Evolutionary conservation across 2,797 vertebrate genomes (phyloP).

Genomic region (Calcarius lapponicus): DNA sequence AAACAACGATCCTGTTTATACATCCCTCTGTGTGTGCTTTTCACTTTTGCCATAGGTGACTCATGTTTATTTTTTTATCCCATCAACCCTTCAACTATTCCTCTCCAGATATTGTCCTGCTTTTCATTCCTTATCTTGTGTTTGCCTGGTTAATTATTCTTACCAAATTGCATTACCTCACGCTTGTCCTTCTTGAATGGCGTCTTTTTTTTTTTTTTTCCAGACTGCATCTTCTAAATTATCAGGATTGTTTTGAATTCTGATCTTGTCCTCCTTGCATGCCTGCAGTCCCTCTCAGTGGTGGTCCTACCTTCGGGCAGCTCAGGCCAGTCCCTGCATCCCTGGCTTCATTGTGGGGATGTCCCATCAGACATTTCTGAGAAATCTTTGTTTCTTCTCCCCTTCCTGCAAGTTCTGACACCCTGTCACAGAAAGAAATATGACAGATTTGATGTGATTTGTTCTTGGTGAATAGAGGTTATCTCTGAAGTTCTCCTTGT

Average conservation of each 20-base stretch:
- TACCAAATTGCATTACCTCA: background rate
- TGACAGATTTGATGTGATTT: background rate
- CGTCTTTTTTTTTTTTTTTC: background rate
- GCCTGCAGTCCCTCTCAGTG: background rate
- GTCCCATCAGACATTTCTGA: background rate
- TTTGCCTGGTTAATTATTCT: slow-evolving; percentile 43
- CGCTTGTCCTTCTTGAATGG: background rate
- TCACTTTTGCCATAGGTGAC: background rate
- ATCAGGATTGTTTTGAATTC: background rate
- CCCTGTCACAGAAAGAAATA: background rate
- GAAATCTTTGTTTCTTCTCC: background rate
- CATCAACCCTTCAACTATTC: background rate
- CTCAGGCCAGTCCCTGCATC: background rate
- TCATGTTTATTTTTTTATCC: background rate
- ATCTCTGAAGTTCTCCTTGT: background rate
- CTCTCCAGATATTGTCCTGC: background rate
- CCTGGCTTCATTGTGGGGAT: background rate
- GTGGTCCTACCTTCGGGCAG: background rate
- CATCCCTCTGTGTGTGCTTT: background rate
- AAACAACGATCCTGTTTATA: background rate
- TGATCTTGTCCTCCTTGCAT: background rate
- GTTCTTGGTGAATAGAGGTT: background rate
- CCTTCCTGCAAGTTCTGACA: background rate
- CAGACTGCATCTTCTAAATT: background rate
- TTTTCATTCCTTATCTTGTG: background rate